Evolutionary conservation across 2,888 invertebrate genomes (phyloP).

Genomic region (Tachina lurida): DNA sequence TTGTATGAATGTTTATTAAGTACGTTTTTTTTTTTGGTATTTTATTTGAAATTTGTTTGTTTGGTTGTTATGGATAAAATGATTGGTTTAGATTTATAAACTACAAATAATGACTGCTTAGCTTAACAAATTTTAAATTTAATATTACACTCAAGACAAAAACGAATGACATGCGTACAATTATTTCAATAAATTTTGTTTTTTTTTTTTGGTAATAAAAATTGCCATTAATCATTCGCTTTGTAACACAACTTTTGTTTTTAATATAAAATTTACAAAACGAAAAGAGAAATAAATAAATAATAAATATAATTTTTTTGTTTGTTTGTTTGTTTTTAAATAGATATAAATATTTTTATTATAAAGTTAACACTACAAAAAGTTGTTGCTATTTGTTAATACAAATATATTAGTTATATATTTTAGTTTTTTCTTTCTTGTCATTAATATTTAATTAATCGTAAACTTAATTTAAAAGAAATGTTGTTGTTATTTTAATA

Average conservation of each 20-base stretch:
- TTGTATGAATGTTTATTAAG: constrained; percentile 66
- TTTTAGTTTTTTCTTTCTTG: constrained; percentile 49
- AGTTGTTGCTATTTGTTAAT: constrained; percentile 57
- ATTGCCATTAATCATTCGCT: constrained; percentile 30
- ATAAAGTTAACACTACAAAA: constrained; percentile 61
- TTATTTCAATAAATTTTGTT: constrained; percentile 15
- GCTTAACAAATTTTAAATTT: constrained; percentile 70
- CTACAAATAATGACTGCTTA: constrained; percentile 72
- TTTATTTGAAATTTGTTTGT: constrained; percentile 61
- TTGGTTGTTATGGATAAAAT: constrained; percentile 47
- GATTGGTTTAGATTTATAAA: constrained; percentile 62
- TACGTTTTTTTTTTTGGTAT: constrained; percentile 65
- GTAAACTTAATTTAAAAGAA: constrained; percentile 71
- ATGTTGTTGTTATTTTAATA: constrained; percentile 72
- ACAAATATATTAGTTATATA: constrained; percentile 54
- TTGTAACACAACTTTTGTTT: constrained; percentile 61
- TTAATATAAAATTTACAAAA: constrained; percentile 61
- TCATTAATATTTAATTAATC: constrained; percentile 55
- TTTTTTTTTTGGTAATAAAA: constrained; percentile 34
- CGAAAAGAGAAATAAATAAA: constrained; percentile 26
- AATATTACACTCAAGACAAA: constrained; percentile 70
- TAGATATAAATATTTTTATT: constrained; percentile 55
- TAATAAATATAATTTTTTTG: constrained; percentile 7
- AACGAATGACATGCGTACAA: constrained; percentile 56
- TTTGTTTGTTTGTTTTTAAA: constrained; percentile 33